Percentiles rank a stretch among this genome's conserved stretches.
Conservation (phyloP, 1,140 invertebrate species). For the Cherax destructor region DNA sequence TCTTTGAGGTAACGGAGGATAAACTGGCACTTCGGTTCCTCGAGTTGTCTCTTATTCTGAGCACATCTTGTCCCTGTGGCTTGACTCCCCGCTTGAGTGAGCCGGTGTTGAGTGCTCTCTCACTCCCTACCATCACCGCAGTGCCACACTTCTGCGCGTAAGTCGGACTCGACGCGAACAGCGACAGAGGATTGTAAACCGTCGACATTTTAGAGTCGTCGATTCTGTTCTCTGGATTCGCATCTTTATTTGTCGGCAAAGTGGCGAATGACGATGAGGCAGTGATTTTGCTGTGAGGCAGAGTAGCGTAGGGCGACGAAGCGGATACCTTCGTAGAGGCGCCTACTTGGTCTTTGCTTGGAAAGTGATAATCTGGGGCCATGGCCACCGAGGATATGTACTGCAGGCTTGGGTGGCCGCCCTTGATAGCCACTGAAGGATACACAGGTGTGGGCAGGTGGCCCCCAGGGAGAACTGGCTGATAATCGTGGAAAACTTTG, state of each 20-base stretch:
- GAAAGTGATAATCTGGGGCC: slow-evolving; percentile 23
- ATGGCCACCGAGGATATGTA: slow-evolving; percentile 49
- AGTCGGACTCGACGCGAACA: slow-evolving; percentile 33
- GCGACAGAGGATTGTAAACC: slow-evolving; percentile 54
- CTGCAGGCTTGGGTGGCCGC: slow-evolving; percentile 38
- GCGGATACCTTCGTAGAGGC: neutral
- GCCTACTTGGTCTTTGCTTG: neutral
- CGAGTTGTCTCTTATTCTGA: slow-evolving; percentile 50
- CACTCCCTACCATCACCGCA: neutral
- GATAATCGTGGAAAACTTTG: slow-evolving; percentile 41
- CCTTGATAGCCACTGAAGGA: slow-evolving; percentile 30
- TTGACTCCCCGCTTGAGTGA: slow-evolving; percentile 58
- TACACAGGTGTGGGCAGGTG: slow-evolving; percentile 37
- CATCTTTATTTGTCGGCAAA: slow-evolving; percentile 35
- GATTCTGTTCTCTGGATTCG: slow-evolving; percentile 4
- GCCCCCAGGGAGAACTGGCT: slow-evolving; percentile 15
- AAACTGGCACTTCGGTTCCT: slow-evolving; percentile 58
- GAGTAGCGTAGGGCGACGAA: slow-evolving; percentile 8
- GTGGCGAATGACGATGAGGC: slow-evolving; percentile 32
- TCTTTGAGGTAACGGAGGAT: slow-evolving; percentile 50
- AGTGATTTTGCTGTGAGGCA: slow-evolving; percentile 39
- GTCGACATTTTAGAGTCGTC: slow-evolving; percentile 48
- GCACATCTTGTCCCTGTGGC: slow-evolving; percentile 44
- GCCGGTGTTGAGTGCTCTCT: slow-evolving; percentile 27
- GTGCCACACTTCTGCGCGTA: slow-evolving; percentile 15